Evolutionary conservation across 2,888 invertebrate species (phyloP), one percentile per base, ranked within the genome.

Genomic region (Nemoura dubitans): DNA sequence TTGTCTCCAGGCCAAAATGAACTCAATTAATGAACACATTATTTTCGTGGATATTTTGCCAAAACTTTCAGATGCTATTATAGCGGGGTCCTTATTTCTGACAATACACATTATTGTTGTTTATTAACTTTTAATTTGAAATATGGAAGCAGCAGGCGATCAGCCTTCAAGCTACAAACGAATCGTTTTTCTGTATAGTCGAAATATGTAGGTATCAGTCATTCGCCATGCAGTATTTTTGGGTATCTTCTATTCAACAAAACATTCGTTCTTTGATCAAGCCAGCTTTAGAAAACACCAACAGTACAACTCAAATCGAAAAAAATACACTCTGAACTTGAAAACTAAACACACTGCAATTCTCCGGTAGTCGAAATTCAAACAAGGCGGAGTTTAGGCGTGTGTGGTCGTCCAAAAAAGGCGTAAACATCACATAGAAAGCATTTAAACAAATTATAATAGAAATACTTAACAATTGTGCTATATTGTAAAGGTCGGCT

Each of bases 371-470:
- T 21, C 21, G 10, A 10, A 59, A 21, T 59, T 26, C 26, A 28
- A 78, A 78, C 78, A 27, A 3, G 78, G 78, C 16, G 78, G 27
- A 26, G 26, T 21, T 27, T 78, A 5, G 78, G 29, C 7, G 6
- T 81, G 81, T 81, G 81, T 81, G 81, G 81, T 30, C 81, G 81
- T 81, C 30, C 28, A 30, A 27, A 30, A 30, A 81, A 81, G 81
- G 81, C 81, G 81, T 81, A 81, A 81, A 81, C 81, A 81, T 30
- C n/a, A 81, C 81, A 81, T 81, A 81, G 81, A 81, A 78, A 81
- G 26, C 30, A 81, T 81, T 81, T 28, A 81, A 81, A 81, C 30
- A 28, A n/a, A 30, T 30, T 29, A 81, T 29, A 81, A 81, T 81
- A 81, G 81, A 30, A 28, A 81, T 81, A 81, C 81, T 81, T 28